Conservation (phyloP, 2,888 invertebrate species). For the Ctena decussata region DNA sequence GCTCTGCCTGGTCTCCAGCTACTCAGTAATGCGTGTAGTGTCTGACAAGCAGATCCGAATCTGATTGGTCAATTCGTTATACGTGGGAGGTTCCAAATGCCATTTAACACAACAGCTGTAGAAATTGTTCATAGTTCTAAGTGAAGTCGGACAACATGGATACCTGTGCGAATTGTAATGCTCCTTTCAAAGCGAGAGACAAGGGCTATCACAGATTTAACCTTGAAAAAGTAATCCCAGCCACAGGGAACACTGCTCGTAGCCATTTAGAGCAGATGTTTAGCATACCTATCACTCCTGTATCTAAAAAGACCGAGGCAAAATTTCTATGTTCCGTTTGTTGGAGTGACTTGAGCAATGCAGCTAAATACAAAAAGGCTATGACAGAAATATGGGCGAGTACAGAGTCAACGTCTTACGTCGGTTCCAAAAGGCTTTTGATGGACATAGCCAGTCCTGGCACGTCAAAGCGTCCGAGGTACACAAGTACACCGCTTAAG, state of each 20-base stretch:
- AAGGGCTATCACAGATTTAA: constrained; percentile 19
- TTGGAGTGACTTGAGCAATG: constrained; percentile 14
- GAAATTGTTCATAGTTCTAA: too few species aligned
- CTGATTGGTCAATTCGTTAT: too few species aligned
- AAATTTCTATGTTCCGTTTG: constrained; percentile 11
- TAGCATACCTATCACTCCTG: not conserved
- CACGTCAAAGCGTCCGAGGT: constrained; percentile 17
- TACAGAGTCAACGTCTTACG: constrained; percentile 1
- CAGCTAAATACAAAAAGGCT: constrained; percentile 8
- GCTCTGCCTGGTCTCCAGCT: too few species aligned
- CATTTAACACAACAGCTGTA: too few species aligned
- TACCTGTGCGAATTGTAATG: not conserved
- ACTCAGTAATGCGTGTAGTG: too few species aligned
- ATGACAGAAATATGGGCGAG: not conserved
- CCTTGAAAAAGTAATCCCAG: not conserved
- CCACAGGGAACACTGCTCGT: not conserved
- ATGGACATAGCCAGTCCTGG: not conserved
- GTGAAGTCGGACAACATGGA: constrained; percentile 13
- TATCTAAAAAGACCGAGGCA: not conserved
- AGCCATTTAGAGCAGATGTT: not conserved
- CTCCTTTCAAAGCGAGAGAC: not conserved
- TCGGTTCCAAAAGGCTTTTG: not conserved
- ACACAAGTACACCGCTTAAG: constrained; percentile 28
- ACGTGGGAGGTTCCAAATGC: too few species aligned
- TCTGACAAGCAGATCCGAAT: too few species aligned